Evolutionary conservation across 1,140 invertebrate species (phyloP).

Genomic region (Drosophila sechellia): DNA sequence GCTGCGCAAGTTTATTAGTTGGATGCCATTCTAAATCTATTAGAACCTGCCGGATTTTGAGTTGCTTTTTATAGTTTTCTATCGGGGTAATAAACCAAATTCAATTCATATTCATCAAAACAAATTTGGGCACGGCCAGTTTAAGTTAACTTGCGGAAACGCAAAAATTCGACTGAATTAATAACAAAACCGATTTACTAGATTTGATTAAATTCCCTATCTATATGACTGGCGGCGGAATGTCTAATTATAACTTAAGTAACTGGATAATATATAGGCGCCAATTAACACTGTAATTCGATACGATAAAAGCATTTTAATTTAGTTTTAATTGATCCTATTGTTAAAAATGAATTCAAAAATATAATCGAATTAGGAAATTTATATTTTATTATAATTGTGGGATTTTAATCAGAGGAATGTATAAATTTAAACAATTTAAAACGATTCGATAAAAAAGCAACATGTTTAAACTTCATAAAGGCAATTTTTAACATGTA

Average conservation of each 20-base stretch:
- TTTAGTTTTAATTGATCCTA: conserved; percentile 4
- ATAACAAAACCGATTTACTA: conserved; percentile 18
- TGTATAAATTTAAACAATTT: neutral
- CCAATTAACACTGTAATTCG: conserved; percentile 1
- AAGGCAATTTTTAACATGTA: no score
- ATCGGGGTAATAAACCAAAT: conserved; percentile 33
- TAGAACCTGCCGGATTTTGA: conserved; percentile 18
- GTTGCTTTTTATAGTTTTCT: conserved; percentile 25
- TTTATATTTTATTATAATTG: neutral
- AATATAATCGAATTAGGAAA: neutral
- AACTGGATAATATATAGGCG: neutral
- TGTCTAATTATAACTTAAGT: neutral
- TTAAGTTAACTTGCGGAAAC: conserved; percentile 15
- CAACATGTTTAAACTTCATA: no score
- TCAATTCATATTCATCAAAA: conserved; percentile 51
- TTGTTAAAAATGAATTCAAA: neutral
- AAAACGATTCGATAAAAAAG: neutral
- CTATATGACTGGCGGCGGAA: neutral
- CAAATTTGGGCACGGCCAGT: conserved; percentile 5
- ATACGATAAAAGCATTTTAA: conserved; percentile 15
- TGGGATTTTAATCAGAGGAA: neutral
- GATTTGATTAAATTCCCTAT: neutral
- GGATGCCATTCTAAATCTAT: conserved; percentile 27
- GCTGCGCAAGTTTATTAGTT: conserved; percentile 39
- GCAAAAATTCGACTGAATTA: conserved; percentile 9